Evolutionary conservation across 2,113 vertebrate species (phyloP).

Genomic region (Triplophysa dalaica): DNA sequence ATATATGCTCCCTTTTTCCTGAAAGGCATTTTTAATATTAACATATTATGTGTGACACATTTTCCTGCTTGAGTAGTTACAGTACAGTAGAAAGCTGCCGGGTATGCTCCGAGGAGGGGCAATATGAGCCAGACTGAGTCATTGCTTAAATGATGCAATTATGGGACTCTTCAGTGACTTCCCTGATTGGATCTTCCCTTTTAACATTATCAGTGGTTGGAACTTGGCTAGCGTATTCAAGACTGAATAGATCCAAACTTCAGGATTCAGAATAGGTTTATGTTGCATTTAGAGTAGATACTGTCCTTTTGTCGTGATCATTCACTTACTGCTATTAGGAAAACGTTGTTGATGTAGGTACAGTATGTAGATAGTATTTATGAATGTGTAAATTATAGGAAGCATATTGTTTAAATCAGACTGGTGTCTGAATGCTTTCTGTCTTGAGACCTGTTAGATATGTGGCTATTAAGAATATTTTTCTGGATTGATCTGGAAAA

Average conservation of each 20-base stretch:
- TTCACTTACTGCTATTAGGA: too few species aligned
- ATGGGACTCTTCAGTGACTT: conserved; percentile 67
- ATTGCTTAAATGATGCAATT: conserved; percentile 77
- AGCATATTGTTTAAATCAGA: too few species aligned
- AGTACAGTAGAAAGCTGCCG: conserved; percentile 67
- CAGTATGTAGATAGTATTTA: too few species aligned
- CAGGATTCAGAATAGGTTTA: conserved; percentile 6
- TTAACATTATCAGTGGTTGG: conserved; percentile 11
- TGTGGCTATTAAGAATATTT: too few species aligned
- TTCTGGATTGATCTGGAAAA: too few species aligned
- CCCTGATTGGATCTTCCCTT: conserved; percentile 64
- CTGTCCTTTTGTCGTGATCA: too few species aligned
- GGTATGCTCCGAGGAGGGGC: conserved; percentile 58
- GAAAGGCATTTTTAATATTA: conserved; percentile 69
- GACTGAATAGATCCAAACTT: neutral
- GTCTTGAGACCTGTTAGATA: too few species aligned
- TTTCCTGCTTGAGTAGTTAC: conserved; percentile 72
- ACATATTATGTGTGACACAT: conserved; percentile 69
- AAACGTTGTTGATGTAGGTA: too few species aligned
- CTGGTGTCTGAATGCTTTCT: too few species aligned
- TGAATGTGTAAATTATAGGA: too few species aligned
- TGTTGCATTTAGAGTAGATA: neutral
- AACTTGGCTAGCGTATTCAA: neutral
- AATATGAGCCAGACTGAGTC: conserved; percentile 69
- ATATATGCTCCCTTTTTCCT: conserved; percentile 14